Percentiles rank a stretch among this genome's conserved stretches.
These are phyloP conservation scores for Zaprionus capensis DNA, from an alignment of 1,140 invertebrate species.

Conservation along the genomic window DNA sequence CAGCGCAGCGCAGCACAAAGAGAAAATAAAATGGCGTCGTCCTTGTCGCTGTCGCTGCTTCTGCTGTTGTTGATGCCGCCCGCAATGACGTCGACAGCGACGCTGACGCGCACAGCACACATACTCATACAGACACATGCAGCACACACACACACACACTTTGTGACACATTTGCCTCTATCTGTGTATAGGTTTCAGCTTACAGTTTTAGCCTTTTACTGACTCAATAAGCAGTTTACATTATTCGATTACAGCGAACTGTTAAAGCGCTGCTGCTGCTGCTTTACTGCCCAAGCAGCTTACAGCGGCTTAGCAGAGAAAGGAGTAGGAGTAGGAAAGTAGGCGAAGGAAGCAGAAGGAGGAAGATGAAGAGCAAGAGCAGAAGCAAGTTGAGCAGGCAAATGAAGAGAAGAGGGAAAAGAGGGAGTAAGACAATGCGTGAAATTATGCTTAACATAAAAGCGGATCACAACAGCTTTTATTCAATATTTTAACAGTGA, in stretches of 20 bases:
- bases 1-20: conserved; percentile 64
- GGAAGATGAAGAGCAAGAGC: neutral
- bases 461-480: neutral
- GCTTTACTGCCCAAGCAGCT: conserved; percentile 1
- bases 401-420: neutral
- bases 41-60: conserved; percentile 21
- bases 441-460: neutral
- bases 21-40: conserved; percentile 76
- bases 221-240: conserved; percentile 75
- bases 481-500: neutral
- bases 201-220: conserved; percentile 63
- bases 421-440: neutral
- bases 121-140: neutral
- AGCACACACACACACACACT: neutral
- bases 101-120: conserved; percentile 37
- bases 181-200: conserved; percentile 50
- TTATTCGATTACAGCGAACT: conserved; percentile 44
- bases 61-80: conserved; percentile 9
- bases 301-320: neutral
- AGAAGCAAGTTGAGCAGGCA: too few species aligned
- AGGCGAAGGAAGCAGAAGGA: neutral
- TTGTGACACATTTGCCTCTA: neutral
- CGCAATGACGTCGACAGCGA: conserved; percentile 69
- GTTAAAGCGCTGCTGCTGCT: neutral
- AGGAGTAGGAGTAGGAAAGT: neutral